Evolutionary conservation across 1,140 invertebrate species (phyloP), one percentile per base, ranked within the genome.

Genomic region (Drosophila micromelanica): DNA sequence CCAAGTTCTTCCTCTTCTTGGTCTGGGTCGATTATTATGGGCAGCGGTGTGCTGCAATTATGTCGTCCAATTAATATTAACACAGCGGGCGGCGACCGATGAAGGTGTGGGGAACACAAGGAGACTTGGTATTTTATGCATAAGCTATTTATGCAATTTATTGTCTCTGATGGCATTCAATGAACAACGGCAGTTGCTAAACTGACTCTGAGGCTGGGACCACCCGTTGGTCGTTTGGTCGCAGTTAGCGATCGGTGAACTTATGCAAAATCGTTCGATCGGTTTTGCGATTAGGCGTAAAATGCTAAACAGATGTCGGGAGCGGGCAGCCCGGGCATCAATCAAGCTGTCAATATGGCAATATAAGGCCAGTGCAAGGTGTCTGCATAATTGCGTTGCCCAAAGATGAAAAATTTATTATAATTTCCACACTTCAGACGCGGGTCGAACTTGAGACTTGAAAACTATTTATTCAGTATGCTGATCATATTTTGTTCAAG

Each of bases 11-110:
- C 63, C 30, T 17, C 57, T 15, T 46, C 55, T 51, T 38, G 20
- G n/a, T 12, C 57, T 32, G 48, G 68, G 71, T 71, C 76, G 68
- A 80, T 91, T 91, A 91, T 91, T 91, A 91, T 85, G 80, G 80
- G 73, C 89, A 85, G 73, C 84, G 90, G 80, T 74, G 80, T 73
- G 61, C 75, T 82, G 89, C 89, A 91, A 91, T 91, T 91, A 91
- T 91, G 89, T 91, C 89, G 89, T 91, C 89, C 89, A 91, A 91
- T 91, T 91, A 91, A 91, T 91, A 90, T 90, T 84, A 89, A 80
- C 87, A 74, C 87, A 87, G 89, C 89, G 80, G 81, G 87, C 54
- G 68, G 64, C 51, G 43, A 57, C 62, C 62, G 52, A 48, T 8
- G 13, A 45, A 51, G 42, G 45, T 37, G 60, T 38, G 40, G 5